These are phyloP conservation scores for Semicossyphus pulcher DNA, from an alignment of 2,113 vertebrate species.

Conservation along the genomic window DNA sequence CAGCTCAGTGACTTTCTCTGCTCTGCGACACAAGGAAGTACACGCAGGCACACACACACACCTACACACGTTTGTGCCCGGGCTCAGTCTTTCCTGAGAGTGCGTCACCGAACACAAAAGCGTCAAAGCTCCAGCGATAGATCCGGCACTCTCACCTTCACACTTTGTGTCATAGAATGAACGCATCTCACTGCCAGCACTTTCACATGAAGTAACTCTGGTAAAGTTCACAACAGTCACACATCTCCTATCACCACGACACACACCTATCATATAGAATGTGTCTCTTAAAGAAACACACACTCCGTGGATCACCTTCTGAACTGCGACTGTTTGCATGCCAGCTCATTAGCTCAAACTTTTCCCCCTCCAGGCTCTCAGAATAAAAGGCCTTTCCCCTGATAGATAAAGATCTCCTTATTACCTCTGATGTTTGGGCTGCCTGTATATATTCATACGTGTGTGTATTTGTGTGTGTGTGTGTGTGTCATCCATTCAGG, in stretches of 20 bases:
- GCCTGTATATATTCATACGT: conserved; percentile 4
- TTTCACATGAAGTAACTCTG: conserved; percentile 43
- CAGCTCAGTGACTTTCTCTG: conserved; percentile 62
- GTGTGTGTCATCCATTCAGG: conserved; percentile 29
- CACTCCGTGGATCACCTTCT: conserved; percentile 38
- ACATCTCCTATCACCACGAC: not conserved
- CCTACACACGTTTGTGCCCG: conserved; percentile 1
- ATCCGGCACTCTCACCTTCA: conserved; percentile 56
- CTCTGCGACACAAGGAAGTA: conserved; percentile 41
- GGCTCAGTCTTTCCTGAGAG: conserved; percentile 18
- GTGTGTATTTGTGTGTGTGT: conserved; percentile 30
- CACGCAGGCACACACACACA: conserved; percentile 7
- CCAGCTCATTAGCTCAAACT: conserved; percentile 66
- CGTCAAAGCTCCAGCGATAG: conserved; percentile 22
- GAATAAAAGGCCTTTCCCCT: conserved; percentile 38
- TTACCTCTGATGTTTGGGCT: conserved; percentile 44
- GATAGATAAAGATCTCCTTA: conserved; percentile 66
- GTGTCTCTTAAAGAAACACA: conserved; percentile 17
- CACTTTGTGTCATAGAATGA: conserved; percentile 42
- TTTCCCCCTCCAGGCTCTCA: conserved; percentile 42
- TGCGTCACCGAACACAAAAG: conserved; percentile 25
- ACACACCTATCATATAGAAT: not conserved
- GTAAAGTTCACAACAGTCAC: conserved; percentile 44
- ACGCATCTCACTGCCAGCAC: conserved; percentile 21
- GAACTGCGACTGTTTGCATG: conserved; percentile 58